Conservation (phyloP, 2,888 invertebrate genomes). For the Stegophylla sp. region DNA sequence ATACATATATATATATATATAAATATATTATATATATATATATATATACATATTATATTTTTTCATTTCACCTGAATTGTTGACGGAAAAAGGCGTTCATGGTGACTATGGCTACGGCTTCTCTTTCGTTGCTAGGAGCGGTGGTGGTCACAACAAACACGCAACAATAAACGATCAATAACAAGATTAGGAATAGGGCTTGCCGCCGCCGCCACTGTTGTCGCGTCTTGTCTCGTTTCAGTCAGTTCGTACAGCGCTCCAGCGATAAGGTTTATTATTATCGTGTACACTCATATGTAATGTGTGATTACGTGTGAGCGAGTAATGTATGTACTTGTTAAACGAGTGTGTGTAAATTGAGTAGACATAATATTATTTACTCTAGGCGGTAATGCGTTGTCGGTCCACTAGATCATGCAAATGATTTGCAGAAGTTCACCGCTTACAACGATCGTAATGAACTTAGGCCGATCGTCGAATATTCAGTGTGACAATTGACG, state of each 20-base stretch:
- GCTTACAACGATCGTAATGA: neutral
- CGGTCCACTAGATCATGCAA: neutral
- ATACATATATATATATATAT: neutral
- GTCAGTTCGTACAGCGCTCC: conserved; percentile 33
- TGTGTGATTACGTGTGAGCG: neutral
- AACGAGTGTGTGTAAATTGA: neutral
- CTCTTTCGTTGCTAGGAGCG: conserved; percentile 59
- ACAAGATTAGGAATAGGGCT: conserved; percentile 54
- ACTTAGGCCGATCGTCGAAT: neutral
- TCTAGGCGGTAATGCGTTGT: neutral
- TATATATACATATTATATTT: conserved; percentile 9
- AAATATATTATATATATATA: neutral
- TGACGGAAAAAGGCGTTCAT: conserved; percentile 62
- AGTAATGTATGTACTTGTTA: neutral
- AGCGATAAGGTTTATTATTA: conserved; percentile 22
- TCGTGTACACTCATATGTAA: neutral
- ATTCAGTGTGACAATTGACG: neutral
- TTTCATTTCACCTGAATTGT: conserved; percentile 60
- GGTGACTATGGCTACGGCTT: conserved; percentile 63
- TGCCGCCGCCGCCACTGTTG: conserved; percentile 11
- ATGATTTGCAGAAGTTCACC: neutral
- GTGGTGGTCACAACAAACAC: conserved; percentile 57
- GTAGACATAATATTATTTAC: neutral
- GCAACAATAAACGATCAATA: conserved; percentile 59
- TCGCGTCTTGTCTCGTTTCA: conserved; percentile 35